Base-by-base conservation (phyloP, 2,797 vertebrate species). In the Anguilla anguilla region DNA sequence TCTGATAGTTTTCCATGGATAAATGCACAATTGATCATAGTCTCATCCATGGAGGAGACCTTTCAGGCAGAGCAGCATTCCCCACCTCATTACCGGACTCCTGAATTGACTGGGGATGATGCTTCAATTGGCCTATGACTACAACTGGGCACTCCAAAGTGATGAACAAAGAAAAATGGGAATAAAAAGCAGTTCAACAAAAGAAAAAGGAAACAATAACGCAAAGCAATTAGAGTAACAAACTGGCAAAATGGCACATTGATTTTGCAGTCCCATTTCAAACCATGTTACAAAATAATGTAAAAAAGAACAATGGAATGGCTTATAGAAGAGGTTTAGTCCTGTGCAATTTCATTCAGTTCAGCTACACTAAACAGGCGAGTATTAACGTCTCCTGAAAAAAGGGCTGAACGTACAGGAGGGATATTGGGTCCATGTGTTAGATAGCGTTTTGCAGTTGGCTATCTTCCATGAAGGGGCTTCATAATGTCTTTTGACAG, bases 401-500 rank as follows among this genome's bases (percentile, higher is more conserved):
- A 86, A 81, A 67, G 11, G 85, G 88, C 82, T 89, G 90, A 79
- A 22, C 2, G 17, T 74, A 46, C 59, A 86, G 69, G 86, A 89
- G 87, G 81, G 57, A 82, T 51, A 86, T 55, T 57, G 89, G 72
- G 79, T 87, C 85, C 55, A 90, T 89, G 90, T 92, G 86, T 90
- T 87, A 88, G 87, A 91, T 89, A 88, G 83, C 83, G 81, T 91
- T 91, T 90, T 91, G 92, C 90, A 85, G 91, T 93, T 91, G 88
- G 89, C 89, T 92, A 91, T 91, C 84, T 61, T 74, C 88, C 31
- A 49, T 93, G 94, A 95, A 90, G 87, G 91, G 92, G 90, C 85
- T 89, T 91, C 86, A 88, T 93, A 95, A 96, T 93, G 90, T 88
- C 55, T 90, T 89, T 77, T 94, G 95, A 95, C 94, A 95, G 93